Conservation (phyloP, 2,797 vertebrate species). For the Poecilia velifera region DNA sequence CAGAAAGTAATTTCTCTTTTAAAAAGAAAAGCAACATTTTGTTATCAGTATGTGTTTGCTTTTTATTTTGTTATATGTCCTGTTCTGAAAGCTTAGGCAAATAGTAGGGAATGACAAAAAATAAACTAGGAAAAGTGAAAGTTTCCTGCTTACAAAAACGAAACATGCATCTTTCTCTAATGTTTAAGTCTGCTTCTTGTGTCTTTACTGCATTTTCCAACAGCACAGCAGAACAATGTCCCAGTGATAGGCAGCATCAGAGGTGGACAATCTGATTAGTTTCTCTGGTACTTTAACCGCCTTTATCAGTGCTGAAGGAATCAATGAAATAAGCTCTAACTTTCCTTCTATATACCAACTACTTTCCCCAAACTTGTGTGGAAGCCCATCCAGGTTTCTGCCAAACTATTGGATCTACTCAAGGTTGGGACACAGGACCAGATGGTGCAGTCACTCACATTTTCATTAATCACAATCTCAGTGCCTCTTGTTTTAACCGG, state of each 20-base stretch:
- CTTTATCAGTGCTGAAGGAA: not conserved
- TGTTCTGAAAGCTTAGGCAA: not conserved
- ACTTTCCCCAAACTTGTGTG: constrained; percentile 7
- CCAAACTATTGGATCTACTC: constrained; percentile 14
- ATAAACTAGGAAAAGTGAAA: not conserved
- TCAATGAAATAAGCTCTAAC: not conserved
- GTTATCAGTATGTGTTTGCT: not conserved
- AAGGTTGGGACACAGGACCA: constrained; percentile 30
- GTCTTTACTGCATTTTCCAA: not conserved
- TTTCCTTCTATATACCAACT: not conserved
- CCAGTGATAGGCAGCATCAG: not conserved
- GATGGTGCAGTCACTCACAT: constrained; percentile 50
- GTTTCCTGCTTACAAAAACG: not conserved
- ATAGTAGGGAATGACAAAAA: not conserved
- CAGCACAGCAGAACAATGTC: not conserved
- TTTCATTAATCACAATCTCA: constrained; percentile 49
- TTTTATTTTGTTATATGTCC: not conserved
- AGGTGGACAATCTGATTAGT: not conserved
- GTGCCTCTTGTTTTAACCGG: constrained; percentile 34
- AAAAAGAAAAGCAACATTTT: not conserved
- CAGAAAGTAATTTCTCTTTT: not conserved
- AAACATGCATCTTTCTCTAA: not conserved
- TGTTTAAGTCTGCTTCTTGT: not conserved
- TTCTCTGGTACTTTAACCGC: not conserved
- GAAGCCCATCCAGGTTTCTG: constrained; percentile 1